Evolutionary conservation across 2,797 vertebrate genomes (phyloP), one percentile per base, ranked within the genome.

Genomic region (Bovichtus variegatus): DNA sequence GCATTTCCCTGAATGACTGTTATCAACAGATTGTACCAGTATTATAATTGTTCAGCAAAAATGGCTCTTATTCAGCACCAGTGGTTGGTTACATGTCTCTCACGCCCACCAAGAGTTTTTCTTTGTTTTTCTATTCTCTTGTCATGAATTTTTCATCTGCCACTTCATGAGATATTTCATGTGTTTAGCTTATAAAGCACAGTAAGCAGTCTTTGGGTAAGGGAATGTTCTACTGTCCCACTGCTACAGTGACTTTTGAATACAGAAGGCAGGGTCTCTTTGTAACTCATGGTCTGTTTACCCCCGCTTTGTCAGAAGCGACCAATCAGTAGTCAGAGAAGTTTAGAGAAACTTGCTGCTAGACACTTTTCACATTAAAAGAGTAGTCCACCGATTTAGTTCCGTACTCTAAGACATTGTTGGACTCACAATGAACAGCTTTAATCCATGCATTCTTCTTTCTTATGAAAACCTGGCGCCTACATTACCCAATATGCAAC

Each of bases 101-200:
- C 69, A 70, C 43, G 8, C 68, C 82, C 81, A 86, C 80, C 76
- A 83, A 47, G 54, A 84, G 49, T 46, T 77, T 69, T 43, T 81
- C 77, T 86, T 85, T 91, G 86, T 93, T 94, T 91, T 86, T 50
- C 74, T 57, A 43, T 82, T 78, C 73, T 68, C 61, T 50, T 12
- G 21, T 85, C 83, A 88, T 93, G 83, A 80, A 93, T 93, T 87
- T 92, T 93, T 93, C 81, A 92, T 91, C 49, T 84, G 76, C 68
- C 62, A 72, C 82, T 81, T 83, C 72, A 84, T 88, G 80, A 83
- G 81, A 80, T 68, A 64, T 77, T 81, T 73, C n/a, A 38, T 72
- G 71, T 64, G 74, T 82, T 74, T 63, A 74, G 69, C 23, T 74
- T 67, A 73, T 58, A 78, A 59, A 71, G 70, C 74, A 70, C 84